Percentiles rank a stretch among this genome's conserved stretches.
Conservation (phyloP, 2,113 vertebrate genomes). For the Castor canadensis region DNA sequence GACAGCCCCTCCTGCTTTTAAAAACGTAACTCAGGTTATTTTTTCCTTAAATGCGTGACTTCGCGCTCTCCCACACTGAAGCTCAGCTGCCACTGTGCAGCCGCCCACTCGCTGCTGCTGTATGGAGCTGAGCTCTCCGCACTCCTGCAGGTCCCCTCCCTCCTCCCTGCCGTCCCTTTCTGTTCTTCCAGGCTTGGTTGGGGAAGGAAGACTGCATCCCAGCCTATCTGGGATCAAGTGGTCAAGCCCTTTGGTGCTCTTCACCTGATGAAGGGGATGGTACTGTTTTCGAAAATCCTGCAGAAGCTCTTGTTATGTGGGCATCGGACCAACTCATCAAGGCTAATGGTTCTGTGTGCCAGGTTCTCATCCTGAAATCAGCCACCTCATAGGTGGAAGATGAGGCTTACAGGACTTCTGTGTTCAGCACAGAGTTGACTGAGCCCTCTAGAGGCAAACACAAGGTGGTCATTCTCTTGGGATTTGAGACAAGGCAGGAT, state of each 20-base stretch:
- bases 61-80: constrained; percentile 14
- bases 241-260: not conserved
- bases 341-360: not conserved
- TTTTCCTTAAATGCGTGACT: constrained; percentile 39
- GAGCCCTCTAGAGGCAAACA: not conserved
- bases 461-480: not conserved
- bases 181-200: not conserved
- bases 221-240: not conserved
- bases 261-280: not conserved
- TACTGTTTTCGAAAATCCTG: not conserved
- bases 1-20: not conserved
- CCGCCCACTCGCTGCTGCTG: not conserved
- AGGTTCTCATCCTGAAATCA: not conserved
- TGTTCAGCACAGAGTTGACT: not conserved
- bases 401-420: not conserved
- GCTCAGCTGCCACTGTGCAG: not conserved
- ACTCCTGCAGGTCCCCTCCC: not conserved
- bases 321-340: too few species aligned
- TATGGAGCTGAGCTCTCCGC: not conserved
- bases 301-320: too few species aligned
- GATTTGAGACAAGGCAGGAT: not conserved
- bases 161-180: too few species aligned
- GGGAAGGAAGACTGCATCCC: not conserved
- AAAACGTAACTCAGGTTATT: constrained; percentile 7
- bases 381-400: not conserved